phyloP scores from a whole-genome alignment of 2,797 vertebrate genomes.

The Megalops cyprinoides region DNA sequence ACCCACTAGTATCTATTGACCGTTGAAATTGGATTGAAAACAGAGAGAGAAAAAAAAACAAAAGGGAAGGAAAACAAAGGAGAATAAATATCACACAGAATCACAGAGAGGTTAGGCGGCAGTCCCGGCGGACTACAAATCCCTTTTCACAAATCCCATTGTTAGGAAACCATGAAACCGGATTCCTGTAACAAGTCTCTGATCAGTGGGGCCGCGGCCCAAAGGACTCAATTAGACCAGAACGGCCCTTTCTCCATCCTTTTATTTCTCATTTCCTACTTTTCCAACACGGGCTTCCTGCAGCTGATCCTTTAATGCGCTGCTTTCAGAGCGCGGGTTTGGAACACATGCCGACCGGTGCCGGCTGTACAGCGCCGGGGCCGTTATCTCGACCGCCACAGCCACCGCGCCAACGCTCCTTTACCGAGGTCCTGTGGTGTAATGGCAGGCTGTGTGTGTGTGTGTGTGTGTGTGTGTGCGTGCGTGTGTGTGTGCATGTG shows the following conservation, averaged over 20 bases:
- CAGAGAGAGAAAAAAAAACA: constrained; percentile 54
- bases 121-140: constrained; percentile 76
- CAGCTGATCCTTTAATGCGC: constrained; percentile 61
- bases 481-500: not conserved
- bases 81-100: constrained; percentile 52
- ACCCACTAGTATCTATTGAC: constrained; percentile 58
- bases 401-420: not conserved
- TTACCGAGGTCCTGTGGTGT: not conserved
- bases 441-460: too few species aligned
- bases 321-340: constrained; percentile 35
- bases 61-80: constrained; percentile 23
- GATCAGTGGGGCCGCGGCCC: constrained; percentile 74
- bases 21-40: constrained; percentile 73
- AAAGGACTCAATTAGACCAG: constrained; percentile 83
- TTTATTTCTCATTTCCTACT: constrained; percentile 53
- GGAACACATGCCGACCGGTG: not conserved
- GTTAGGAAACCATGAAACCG: constrained; percentile 81
- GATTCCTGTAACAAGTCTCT: constrained; percentile 81
- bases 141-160: constrained; percentile 78
- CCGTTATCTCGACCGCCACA: not conserved
- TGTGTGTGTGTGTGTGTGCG: too few species aligned
- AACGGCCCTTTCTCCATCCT: constrained; percentile 66
- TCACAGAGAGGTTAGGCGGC: constrained; percentile 66
- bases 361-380: not conserved
- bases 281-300: constrained; percentile 53